These are phyloP conservation scores for Sphaerophoria rueppellii DNA, from an alignment of 2,888 invertebrate genomes.

Conservation along the genomic window DNA sequence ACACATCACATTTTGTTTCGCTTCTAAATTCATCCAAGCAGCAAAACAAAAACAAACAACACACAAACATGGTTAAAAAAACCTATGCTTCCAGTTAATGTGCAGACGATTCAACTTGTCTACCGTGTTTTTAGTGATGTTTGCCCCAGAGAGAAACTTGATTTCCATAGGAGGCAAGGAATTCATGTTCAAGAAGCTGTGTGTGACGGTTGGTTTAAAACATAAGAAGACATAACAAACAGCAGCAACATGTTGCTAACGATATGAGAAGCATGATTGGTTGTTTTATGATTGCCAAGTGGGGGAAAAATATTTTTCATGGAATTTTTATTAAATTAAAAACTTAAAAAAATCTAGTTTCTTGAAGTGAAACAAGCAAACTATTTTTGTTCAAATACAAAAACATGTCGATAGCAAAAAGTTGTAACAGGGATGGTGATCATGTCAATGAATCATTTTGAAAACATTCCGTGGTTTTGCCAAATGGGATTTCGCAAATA, in stretches of 20 bases:
- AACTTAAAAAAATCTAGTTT: too few species aligned
- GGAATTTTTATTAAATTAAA: too few species aligned
- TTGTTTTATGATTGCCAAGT: slow-evolving; percentile 8
- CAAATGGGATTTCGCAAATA: slow-evolving; percentile 30
- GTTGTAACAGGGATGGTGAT: not conserved
- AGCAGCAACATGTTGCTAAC: slow-evolving; percentile 64
- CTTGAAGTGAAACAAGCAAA: too few species aligned
- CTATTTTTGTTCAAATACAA: too few species aligned
- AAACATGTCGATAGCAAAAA: not conserved
- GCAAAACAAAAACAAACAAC: slow-evolving; percentile 30
- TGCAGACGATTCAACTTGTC: not conserved
- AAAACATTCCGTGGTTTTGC: slow-evolving; percentile 52
- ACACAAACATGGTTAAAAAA: slow-evolving; percentile 22
- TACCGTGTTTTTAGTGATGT: not conserved
- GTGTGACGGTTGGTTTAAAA: slow-evolving; percentile 19
- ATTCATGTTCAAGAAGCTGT: slow-evolving; percentile 56
- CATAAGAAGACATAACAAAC: not conserved
- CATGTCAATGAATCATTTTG: slow-evolving; percentile 48
- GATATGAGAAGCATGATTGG: not conserved
- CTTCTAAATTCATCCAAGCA: slow-evolving; percentile 22
- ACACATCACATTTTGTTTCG: not conserved
- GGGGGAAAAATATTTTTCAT: too few species aligned
- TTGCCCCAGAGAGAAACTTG: slow-evolving; percentile 54
- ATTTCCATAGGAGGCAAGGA: slow-evolving; percentile 56
- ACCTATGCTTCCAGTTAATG: slow-evolving; percentile 32